Percentiles rank a stretch among this genome's conserved stretches.
These are phyloP conservation scores for Psittacula cyanocephala DNA, from an alignment of 2,113 vertebrate species.

Conservation along the genomic window DNA sequence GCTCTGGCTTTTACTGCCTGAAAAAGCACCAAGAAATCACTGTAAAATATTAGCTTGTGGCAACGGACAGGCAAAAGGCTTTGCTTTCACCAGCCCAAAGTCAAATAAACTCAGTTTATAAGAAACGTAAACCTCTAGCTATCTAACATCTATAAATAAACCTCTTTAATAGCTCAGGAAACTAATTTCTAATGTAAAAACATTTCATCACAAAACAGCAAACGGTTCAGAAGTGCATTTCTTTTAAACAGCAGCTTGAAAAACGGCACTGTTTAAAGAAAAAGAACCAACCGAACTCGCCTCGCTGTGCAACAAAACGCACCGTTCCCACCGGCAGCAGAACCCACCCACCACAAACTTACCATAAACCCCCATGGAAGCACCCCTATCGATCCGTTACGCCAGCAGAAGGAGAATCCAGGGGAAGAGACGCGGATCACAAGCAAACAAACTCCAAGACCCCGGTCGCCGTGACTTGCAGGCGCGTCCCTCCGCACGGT, in stretches of 20 bases:
- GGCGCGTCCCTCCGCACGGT: not conserved
- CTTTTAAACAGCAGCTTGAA: not conserved
- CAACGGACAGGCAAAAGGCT: not conserved
- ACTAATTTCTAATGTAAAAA: not conserved
- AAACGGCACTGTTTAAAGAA: not conserved
- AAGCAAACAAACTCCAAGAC: not conserved
- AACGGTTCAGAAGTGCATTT: not conserved
- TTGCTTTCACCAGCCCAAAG: not conserved
- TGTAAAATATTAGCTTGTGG: not conserved
- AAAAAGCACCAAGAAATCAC: not conserved
- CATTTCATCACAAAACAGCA: not conserved
- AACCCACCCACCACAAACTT: not conserved
- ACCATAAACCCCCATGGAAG: not conserved
- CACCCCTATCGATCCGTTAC: not conserved
- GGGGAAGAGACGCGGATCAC: not conserved
- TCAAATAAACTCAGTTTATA: not conserved
- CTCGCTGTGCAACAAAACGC: not conserved
- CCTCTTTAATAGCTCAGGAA: not conserved
- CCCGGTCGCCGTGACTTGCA: not conserved
- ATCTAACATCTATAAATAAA: not conserved
- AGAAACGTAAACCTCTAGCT: not conserved
- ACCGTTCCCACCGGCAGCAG: not conserved
- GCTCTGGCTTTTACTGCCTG: not conserved
- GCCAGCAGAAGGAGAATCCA: not conserved
- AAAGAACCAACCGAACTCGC: too few relatives aligned